Conservation (phyloP, 2,888 invertebrate species). For the Steinernema hermaphroditum region DNA sequence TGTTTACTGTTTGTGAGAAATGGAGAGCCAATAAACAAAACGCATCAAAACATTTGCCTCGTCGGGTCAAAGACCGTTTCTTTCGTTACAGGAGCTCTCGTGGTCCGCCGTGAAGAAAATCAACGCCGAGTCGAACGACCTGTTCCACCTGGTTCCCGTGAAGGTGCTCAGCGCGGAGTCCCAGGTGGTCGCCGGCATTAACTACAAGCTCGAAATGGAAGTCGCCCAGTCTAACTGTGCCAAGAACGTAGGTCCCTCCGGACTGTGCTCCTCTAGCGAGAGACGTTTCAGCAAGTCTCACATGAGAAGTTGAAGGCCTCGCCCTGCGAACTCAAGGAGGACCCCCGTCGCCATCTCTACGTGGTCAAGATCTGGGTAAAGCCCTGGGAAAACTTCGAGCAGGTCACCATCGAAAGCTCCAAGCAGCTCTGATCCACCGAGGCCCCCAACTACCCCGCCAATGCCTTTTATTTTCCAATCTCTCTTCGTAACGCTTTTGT, state of each 20-base stretch:
- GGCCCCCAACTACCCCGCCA: no score
- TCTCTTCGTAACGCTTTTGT: no score
- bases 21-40: neutral
- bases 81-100: conserved; percentile 48
- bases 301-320: conserved; percentile 6
- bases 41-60: neutral
- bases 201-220: conserved; percentile 49
- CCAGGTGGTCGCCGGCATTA: conserved; percentile 48
- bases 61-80: no score
- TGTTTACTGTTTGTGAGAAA: no score
- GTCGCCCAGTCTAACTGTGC: conserved; percentile 51
- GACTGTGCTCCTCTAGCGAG: neutral
- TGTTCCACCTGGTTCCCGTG: conserved; percentile 47
- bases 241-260: conserved; percentile 42
- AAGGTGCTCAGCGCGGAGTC: conserved; percentile 46
- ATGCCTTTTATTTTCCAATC: no score
- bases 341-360: conserved; percentile 9
- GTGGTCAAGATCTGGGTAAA: conserved; percentile 37
- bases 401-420: conserved; percentile 37
- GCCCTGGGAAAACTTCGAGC: conserved; percentile 44
- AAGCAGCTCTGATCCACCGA: conserved; percentile 7
- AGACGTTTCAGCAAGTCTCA: neutral
- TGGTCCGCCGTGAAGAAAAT: conserved; percentile 47
- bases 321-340: conserved; percentile 4
- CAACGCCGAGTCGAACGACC: conserved; percentile 53